Evolutionary conservation across 2,888 invertebrate species (phyloP).

Genomic region (Conus canariensis): DNA sequence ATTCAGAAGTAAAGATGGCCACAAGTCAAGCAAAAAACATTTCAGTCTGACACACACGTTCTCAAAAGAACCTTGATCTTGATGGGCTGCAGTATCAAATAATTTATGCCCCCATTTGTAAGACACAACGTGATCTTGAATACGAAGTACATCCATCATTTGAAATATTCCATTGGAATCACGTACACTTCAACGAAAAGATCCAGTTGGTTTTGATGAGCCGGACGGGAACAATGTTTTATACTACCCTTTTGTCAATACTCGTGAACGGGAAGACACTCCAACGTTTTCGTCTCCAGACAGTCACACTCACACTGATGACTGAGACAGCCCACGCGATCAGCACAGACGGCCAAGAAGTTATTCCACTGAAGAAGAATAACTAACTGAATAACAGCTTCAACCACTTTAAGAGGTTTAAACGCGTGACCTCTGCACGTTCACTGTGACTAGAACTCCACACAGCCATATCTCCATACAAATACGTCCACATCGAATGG

Average conservation of each 20-base stretch:
- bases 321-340: constrained; percentile 4
- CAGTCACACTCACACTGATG: not conserved
- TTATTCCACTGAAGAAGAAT: not conserved
- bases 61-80: not conserved
- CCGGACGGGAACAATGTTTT: not conserved
- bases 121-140: not conserved
- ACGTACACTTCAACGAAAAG: not conserved
- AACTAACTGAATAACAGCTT: not conserved
- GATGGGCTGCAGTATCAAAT: not conserved
- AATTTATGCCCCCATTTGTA: not conserved
- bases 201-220: not conserved
- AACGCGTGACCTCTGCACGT: not conserved
- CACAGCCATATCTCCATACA: constrained; percentile 32
- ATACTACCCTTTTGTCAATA: not conserved
- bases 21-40: constrained; percentile 18
- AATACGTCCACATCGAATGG: not conserved
- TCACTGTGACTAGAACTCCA: not conserved
- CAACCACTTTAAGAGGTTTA: not conserved
- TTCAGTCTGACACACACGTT: not conserved
- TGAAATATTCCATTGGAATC: constrained; percentile 14
- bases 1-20: constrained; percentile 28
- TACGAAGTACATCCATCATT: constrained; percentile 27
- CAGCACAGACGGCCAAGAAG: not conserved
- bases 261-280: not conserved
- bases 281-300: not conserved